Base-by-base conservation (phyloP, 2,113 vertebrate species). In the Phaetusa simplex region DNA sequence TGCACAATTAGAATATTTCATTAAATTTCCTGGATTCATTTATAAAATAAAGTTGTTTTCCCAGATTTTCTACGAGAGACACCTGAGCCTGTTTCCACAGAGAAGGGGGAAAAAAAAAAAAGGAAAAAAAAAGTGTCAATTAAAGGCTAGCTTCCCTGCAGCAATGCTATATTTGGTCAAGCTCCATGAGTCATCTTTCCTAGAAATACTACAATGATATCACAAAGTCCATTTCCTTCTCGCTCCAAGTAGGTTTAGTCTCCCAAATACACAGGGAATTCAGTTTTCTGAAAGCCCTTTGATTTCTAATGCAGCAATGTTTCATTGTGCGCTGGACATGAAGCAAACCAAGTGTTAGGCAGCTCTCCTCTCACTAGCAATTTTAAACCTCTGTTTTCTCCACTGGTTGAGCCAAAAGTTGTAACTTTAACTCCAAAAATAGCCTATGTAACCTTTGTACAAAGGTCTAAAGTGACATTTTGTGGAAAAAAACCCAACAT, bases 121-220 rank as follows among this genome's bases (percentile, higher is more conserved):
- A 79, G 45, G 3, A 34, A 65, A 29, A 2, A 29, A 45, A 1
- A 15, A 56, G 4, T 30, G 27, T 80, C 67, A 92, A 36, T 76
- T 96, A 93, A 82, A 94, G 65, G 49, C 61, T 93, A 71, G 40
- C 79, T 91, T 96, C 86, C 92, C 86, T 86, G 70, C 55, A 97
- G 97, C 97, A 84, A 64, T 86, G 65, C 81, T 78, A 45, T 88
- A 92, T 96, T 89, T 94, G 93, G 97, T 95, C 92, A 96, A 96
- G 79, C 14, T 80, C 55, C 10, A 45, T 97, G 97, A 98, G 66
- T 98, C 97, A 97, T 98, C 93, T 97, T 98, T 97, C 97, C 97
- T 98, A 98, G 98, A 98, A 98, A 97, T 95, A 96, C 95, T 97
- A 80, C 94, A 97, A 12, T 97, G 96, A 97, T 95, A 91, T 97